phyloP scores from a whole-genome alignment of 2,888 invertebrate genomes.

The Nysson spinosus region DNA sequence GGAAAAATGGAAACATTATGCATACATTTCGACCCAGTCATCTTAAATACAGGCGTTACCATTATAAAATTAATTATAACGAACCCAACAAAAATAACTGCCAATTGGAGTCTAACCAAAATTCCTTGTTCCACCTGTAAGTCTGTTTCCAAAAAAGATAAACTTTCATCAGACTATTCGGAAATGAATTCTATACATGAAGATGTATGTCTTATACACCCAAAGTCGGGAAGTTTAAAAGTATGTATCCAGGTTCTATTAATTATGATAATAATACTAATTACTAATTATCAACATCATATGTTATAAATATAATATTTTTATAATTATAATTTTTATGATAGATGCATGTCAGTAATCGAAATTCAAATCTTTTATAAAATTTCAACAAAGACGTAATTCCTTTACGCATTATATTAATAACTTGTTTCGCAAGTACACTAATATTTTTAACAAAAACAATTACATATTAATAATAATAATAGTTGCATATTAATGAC shows the following conservation, averaged over 20 bases:
- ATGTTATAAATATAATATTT: not conserved
- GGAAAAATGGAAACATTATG: constrained; percentile 15
- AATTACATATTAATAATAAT: not conserved
- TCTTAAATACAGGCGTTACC: constrained; percentile 8
- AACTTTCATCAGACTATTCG: constrained; percentile 8
- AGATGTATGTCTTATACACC: constrained; percentile 32
- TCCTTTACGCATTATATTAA: too few species aligned
- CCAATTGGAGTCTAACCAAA: constrained; percentile 27
- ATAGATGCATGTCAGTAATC: too few species aligned
- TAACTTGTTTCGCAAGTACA: not conserved
- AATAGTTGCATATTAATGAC: not conserved
- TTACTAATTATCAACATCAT: not conserved
- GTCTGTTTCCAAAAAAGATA: constrained; percentile 18
- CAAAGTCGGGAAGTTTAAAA: constrained; percentile 22
- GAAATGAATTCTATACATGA: constrained; percentile 37
- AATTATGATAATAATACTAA: not conserved
- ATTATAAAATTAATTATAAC: constrained; percentile 30
- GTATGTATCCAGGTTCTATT: constrained; percentile 15
- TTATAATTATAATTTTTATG: too few species aligned
- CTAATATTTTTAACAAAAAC: not conserved
- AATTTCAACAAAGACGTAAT: too few species aligned
- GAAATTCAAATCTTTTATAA: too few species aligned
- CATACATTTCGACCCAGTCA: constrained; percentile 28
- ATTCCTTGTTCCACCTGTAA: constrained; percentile 36
- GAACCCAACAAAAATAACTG: constrained; percentile 25